Base-by-base conservation (phyloP, 2,113 vertebrate species). In the Tylochromis polylepis region DNA sequence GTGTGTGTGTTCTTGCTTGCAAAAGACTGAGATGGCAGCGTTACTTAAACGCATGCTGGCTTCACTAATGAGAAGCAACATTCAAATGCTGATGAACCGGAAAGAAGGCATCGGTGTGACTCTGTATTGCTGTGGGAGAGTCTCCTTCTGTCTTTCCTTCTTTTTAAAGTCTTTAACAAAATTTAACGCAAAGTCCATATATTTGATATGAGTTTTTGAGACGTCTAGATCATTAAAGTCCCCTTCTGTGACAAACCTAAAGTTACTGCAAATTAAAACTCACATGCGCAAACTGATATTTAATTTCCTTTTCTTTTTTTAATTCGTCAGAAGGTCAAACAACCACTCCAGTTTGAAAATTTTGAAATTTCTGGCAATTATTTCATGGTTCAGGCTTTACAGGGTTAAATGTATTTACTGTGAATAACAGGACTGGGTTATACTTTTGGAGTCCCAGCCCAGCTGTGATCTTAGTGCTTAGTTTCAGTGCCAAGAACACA, bases 21-120 rank as follows among this genome's bases (percentile, higher is more conserved):
- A 10, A 59, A 38, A 72, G 60, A 53, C 46, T 1, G 55, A 70
- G 65, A 85, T 72, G 55, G 56, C 88, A 90, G 59, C 72, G 55
- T 90, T 36, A 24, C 58, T 90, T 84, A 83, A 90, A 93, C 67
- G 4, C 82, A 82, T 36, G 87, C 89, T 90, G 92, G 88, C 79
- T 89, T 88, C 62, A 85, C 70, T 36, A 62, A 87, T 88, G 91
- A 90, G 88, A 88, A 88, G 46, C 56, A 94, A 91, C 93, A 93
- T 94, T 95, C 84, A 93, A 78, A 94, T 94, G 93, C 90, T 93
- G 93, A 93, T 95, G 90, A 94, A 92, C 90, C 79, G 75, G 90
- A 93, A 90, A 91, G 82, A 86, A 88, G 51, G 62, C 70, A 62
- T 81, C 27, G 49, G n/a, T 84, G 86, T 4, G 16, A 53, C 70